phyloP scores from a whole-genome alignment of 2,888 invertebrate species.

The Theretra japonica region DNA sequence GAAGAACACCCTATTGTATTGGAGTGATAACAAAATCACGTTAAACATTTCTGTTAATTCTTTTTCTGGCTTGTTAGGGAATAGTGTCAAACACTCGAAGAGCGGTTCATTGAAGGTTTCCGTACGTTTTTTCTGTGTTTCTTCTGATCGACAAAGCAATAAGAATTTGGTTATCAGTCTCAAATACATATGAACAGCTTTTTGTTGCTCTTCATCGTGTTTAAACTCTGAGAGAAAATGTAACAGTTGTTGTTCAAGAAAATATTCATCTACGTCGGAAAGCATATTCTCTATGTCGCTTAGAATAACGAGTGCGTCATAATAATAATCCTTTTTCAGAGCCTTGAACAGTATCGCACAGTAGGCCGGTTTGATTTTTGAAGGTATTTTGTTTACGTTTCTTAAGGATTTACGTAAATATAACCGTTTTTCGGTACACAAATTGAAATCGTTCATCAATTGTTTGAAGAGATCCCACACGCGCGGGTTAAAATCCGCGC shows the following conservation, averaged over 20 bases:
- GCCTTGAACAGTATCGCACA: constrained; percentile 50
- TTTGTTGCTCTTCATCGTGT: constrained; percentile 36
- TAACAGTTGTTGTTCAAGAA: constrained; percentile 38
- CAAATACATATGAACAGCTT: constrained; percentile 42
- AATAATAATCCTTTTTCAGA: constrained; percentile 30
- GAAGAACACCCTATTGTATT: constrained; percentile 57
- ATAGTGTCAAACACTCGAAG: constrained; percentile 47
- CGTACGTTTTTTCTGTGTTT: constrained; percentile 47
- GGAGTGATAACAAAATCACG: constrained; percentile 49
- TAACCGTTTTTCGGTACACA: constrained; percentile 34
- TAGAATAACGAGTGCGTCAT: constrained; percentile 10
- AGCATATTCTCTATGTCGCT: constrained; percentile 41
- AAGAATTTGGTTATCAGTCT: constrained; percentile 59
- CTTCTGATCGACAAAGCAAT: constrained; percentile 50
- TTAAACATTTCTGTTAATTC: constrained; percentile 37
- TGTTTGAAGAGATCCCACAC: constrained; percentile 61
- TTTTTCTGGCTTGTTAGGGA: constrained; percentile 9
- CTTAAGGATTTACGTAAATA: constrained; percentile 33
- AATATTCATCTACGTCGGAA: constrained; percentile 42
- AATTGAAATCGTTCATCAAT: constrained; percentile 46
- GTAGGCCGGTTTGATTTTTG: constrained; percentile 54
- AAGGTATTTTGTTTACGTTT: constrained; percentile 47
- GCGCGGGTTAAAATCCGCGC: constrained; percentile 41
- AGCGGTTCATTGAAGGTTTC: constrained; percentile 50
- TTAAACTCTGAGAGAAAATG: constrained; percentile 40